phyloP scores from a whole-genome alignment of 2,888 invertebrate genomes.

The Lypha dubia region DNA sequence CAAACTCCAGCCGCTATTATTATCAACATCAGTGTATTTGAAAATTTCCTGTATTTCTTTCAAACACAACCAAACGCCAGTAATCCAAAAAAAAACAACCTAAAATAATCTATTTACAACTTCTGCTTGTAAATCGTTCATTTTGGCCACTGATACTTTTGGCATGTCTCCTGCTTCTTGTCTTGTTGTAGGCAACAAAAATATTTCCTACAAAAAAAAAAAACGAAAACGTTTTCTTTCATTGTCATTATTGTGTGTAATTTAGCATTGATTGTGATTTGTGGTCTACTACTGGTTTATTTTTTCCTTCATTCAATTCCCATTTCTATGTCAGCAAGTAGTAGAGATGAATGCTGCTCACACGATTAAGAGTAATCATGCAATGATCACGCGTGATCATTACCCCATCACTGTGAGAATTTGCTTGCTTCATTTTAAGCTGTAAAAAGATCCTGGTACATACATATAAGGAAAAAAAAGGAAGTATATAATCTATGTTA shows the following conservation, averaged over 20 bases:
- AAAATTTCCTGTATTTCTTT: slow-evolving; percentile 11
- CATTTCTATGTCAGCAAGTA: slow-evolving; percentile 15
- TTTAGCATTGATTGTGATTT: slow-evolving; percentile 74
- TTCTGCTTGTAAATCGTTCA: slow-evolving; percentile 52
- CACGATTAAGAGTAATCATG: neutral
- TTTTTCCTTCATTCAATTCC: slow-evolving; percentile 29
- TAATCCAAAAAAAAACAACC: neutral
- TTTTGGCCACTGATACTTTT: slow-evolving; percentile 48
- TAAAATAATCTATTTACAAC: slow-evolving; percentile 50
- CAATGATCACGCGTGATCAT: neutral
- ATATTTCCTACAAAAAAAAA: slow-evolving; percentile 24
- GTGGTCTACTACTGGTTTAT: slow-evolving; percentile 70
- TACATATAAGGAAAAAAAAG: no score
- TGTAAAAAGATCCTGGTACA: no score
- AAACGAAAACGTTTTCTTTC: slow-evolving; percentile 19
- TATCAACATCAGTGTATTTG: neutral
- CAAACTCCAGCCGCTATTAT: neutral
- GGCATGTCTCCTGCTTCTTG: slow-evolving; percentile 59
- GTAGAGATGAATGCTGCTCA: neutral
- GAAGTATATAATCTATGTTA: no score
- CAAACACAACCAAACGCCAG: neutral
- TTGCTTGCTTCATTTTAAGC: no score
- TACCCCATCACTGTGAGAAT: neutral
- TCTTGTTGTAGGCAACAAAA: slow-evolving; percentile 50
- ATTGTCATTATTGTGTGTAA: slow-evolving; percentile 67